Evolutionary conservation across 1,140 invertebrate species (phyloP).

Genomic region (Musca vetustissima): DNA sequence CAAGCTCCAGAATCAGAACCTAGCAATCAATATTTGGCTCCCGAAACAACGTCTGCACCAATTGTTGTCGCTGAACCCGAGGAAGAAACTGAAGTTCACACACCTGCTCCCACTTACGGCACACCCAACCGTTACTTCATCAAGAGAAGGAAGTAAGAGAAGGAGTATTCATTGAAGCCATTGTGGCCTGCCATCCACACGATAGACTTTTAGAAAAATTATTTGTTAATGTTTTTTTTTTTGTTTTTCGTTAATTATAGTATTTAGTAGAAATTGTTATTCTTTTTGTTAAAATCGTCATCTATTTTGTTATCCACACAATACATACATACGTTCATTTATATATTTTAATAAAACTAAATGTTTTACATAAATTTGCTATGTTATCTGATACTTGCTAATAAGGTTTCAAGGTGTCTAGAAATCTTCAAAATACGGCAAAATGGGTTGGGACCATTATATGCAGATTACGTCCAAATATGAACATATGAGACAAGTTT

Average conservation of each 20-base stretch:
- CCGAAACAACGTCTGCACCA: conserved; percentile 34
- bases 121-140: conserved; percentile 48
- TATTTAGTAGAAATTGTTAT: too few relatives aligned
- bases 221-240: conserved; percentile 3
- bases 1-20: conserved; percentile 39
- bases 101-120: conserved; percentile 46
- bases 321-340: too few relatives aligned
- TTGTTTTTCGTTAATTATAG: conserved; percentile 9
- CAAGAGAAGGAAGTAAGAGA: conserved; percentile 45
- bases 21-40: conserved; percentile 47
- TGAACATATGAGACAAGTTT: too few relatives aligned
- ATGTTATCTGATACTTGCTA: too few relatives aligned
- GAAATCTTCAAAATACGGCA: too few relatives aligned
- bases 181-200: background rate
- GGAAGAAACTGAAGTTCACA: conserved; percentile 38
- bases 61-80: conserved; percentile 35
- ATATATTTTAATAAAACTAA: too few relatives aligned
- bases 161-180: background rate
- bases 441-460: too few relatives aligned
- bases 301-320: too few relatives aligned
- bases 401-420: too few relatives aligned
- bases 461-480: too few relatives aligned
- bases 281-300: too few relatives aligned
- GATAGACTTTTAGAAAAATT: conserved; percentile 19
- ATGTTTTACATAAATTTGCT: too few relatives aligned